These are phyloP conservation scores for Tragelaphus strepsiceros DNA, from an alignment of 2,113 vertebrate species.

Conservation along the genomic window DNA sequence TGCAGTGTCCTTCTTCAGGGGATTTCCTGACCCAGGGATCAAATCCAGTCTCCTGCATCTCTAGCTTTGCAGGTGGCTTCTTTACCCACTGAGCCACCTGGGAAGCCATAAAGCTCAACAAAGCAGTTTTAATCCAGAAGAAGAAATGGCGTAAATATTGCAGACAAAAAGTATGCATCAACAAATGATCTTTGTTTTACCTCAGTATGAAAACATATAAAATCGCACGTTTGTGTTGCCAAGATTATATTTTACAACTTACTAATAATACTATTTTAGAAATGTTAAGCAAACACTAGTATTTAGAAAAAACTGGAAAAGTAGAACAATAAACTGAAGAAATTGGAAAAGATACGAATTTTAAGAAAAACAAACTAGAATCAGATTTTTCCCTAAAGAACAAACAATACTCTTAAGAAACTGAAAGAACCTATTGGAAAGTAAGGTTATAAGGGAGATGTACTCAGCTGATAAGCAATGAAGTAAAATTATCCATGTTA, in stretches of 20 bases:
- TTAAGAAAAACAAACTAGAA: conserved; percentile 75
- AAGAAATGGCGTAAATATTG: conserved; percentile 25
- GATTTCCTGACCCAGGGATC: background rate
- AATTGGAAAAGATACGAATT: conserved; percentile 71
- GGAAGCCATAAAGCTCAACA: conserved; percentile 29
- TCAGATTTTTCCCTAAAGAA: conserved; percentile 75
- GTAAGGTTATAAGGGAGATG: conserved; percentile 40
- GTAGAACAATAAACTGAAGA: conserved; percentile 74
- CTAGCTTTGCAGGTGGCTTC: background rate
- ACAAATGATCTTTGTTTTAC: conserved; percentile 61
- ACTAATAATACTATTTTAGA: conserved; percentile 7
- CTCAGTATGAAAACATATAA: conserved; percentile 32
- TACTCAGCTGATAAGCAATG: conserved; percentile 40
- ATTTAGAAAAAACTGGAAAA: conserved; percentile 78
- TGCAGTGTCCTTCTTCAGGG: background rate
- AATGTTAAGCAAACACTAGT: conserved; percentile 58
- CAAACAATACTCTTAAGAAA: conserved; percentile 76
- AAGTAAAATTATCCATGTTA: conserved; percentile 24
- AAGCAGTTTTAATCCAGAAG: conserved; percentile 54
- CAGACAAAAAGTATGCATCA: background rate
- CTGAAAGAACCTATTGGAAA: conserved; percentile 72
- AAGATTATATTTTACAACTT: conserved; percentile 60
- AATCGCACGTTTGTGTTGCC: conserved; percentile 42
- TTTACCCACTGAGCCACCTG: background rate
- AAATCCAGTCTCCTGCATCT: background rate